Base-by-base conservation (phyloP, 2,113 vertebrate species). In the Halichoeres trimaculatus region DNA sequence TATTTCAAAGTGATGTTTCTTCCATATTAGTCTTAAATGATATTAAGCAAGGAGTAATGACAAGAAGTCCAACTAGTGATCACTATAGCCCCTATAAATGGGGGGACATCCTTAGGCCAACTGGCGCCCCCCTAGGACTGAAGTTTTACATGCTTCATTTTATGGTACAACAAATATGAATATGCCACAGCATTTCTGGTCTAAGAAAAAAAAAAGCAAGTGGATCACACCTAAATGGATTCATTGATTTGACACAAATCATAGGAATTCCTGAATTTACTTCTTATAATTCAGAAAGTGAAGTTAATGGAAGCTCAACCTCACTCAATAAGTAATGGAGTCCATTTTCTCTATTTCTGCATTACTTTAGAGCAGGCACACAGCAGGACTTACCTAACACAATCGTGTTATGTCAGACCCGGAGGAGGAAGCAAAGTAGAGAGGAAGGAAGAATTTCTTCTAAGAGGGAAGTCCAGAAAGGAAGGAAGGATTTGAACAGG, bases 401-500 rank as follows among this genome's bases (percentile, higher is more conserved):
- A 45, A n/a, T 4, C 47, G 22, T 47, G 68, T 85, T 81, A 78
- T 35, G 20, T 77, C 61, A 75, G 67, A 45, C 4, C 1, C 19
- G 1, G 38, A 36, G 51, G 53, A 71, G 43, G 61, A 78, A 73
- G 38, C 70, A 26, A 45, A 19, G 47, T 1, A 48, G 62, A 76
- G 76, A 6, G 30, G 66, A 74, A 76, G 70, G 60, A 72, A 78
- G 58, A 75, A 16, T 66, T 53, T 75, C 40, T 74, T 74, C 60
- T 17, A 1, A 52, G 35, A 65, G 12, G 62, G 76, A 80, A 84
- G 60, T 41, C 52, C 22, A 73, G 47, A 66, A 43, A 69, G 87
- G 84, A 84, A 88, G 80, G 75, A 85, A 75, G 75, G 52, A 72
- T 58, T 74, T 74, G 40, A 80, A 70, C 66, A 36, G 55, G 64